phyloP scores from a whole-genome alignment of 2,797 vertebrate genomes.

The Crypturellus tataupa region DNA sequence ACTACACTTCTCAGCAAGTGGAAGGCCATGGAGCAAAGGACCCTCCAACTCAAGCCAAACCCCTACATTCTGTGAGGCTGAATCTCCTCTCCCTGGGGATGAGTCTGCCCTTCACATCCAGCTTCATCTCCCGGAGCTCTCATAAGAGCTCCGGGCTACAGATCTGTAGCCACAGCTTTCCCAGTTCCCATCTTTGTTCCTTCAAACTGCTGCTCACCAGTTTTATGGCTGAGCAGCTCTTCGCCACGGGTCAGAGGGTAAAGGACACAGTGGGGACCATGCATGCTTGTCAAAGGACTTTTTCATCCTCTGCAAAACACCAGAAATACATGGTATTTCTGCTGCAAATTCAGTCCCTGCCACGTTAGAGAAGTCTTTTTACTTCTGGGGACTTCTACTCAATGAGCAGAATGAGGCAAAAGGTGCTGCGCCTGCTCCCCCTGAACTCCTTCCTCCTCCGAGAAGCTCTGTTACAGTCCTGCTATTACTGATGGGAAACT shows the following conservation, averaged over 20 bases:
- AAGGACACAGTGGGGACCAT: neutral
- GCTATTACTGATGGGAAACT: constrained; percentile 77
- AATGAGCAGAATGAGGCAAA: constrained; percentile 24
- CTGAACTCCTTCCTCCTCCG: constrained; percentile 58
- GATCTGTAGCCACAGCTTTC: neutral
- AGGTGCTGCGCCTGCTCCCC: constrained; percentile 1
- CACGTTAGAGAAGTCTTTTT: neutral
- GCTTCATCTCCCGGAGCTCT: neutral
- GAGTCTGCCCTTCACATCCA: neutral
- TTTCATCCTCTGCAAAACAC: neutral
- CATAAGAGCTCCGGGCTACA: neutral
- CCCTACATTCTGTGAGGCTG: neutral
- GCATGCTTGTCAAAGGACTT: neutral
- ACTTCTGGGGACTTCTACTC: neutral
- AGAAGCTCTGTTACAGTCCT: constrained; percentile 56
- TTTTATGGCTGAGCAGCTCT: neutral
- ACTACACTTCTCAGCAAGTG: neutral
- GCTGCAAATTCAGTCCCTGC: neutral
- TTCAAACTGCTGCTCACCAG: neutral
- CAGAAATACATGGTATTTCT: neutral
- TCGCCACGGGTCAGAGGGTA: neutral
- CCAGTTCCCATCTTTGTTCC: neutral
- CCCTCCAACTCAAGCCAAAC: neutral
- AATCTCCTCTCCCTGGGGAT: neutral
- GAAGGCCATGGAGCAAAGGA: neutral